These are phyloP conservation scores for Polypedilum pembai DNA, from an alignment of 1,140 invertebrate genomes.

Conservation along the genomic window DNA sequence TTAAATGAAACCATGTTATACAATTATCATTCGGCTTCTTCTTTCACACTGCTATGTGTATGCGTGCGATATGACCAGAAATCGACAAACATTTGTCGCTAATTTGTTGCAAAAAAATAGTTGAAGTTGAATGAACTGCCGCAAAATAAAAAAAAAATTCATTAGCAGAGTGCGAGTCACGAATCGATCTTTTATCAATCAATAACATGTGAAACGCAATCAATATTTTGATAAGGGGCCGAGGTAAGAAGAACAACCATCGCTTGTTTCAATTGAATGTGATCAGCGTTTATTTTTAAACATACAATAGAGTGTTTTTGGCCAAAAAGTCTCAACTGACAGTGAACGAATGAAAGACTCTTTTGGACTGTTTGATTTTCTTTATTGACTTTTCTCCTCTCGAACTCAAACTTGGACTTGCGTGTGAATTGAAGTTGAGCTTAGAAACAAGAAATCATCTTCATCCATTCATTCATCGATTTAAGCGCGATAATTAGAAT, in stretches of 20 bases:
- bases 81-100: too few species aligned
- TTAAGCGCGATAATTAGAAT: not conserved
- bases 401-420: constrained; percentile 5
- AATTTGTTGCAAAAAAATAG: too few species aligned
- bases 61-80: too few species aligned
- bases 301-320: not conserved
- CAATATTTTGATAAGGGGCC: constrained; percentile 3
- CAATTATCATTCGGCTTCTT: not conserved
- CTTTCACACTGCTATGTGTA: too few species aligned
- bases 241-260: not conserved
- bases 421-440: not conserved
- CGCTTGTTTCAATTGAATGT: not conserved
- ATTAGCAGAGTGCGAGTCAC: not conserved
- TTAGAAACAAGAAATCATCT: not conserved
- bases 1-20: constrained; percentile 5
- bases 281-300: constrained; percentile 3
- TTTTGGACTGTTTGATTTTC: not conserved
- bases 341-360: not conserved
- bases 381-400: not conserved
- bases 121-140: constrained; percentile 1
- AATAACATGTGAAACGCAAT: constrained; percentile 5
- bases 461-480: not conserved
- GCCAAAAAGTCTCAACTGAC: not conserved
- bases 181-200: constrained; percentile 1
- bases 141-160: not conserved